Conservation (phyloP, 2,888 invertebrate genomes). For the Epinotia demarniana region DNA sequence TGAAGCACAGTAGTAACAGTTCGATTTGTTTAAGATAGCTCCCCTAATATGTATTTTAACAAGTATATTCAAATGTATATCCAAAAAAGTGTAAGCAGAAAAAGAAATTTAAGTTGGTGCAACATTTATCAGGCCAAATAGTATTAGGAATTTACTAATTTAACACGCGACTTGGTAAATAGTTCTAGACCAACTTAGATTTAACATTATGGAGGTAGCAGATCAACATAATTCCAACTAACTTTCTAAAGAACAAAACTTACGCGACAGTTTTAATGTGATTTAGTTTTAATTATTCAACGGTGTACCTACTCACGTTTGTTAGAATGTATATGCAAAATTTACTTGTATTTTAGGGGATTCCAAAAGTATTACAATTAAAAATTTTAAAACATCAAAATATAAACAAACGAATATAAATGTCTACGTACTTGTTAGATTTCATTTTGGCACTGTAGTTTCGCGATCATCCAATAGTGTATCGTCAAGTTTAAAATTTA, state of each 20-base stretch:
- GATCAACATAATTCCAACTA: neutral
- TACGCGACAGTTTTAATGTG: neutral
- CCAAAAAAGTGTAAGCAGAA: neutral
- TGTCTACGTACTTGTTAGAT: conserved; percentile 13
- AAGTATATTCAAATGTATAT: neutral
- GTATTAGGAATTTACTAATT: neutral
- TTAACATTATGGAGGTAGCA: neutral
- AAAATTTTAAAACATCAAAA: too few relatives aligned
- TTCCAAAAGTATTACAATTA: too few relatives aligned
- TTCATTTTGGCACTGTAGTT: neutral
- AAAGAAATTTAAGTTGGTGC: neutral
- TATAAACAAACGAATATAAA: neutral
- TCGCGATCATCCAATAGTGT: neutral
- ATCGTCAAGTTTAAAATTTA: conserved; percentile 28
- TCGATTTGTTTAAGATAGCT: too few relatives aligned
- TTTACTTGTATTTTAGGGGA: too few relatives aligned
- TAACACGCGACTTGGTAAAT: neutral
- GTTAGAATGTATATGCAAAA: too few relatives aligned
- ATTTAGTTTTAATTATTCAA: neutral
- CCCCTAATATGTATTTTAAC: neutral
- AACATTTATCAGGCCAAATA: too few relatives aligned
- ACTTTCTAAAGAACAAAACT: neutral
- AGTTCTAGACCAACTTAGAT: neutral
- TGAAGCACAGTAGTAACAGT: too few relatives aligned
- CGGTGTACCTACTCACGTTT: neutral